phyloP scores from a whole-genome alignment of 1,140 invertebrate species.

The Drosophila insularis region DNA sequence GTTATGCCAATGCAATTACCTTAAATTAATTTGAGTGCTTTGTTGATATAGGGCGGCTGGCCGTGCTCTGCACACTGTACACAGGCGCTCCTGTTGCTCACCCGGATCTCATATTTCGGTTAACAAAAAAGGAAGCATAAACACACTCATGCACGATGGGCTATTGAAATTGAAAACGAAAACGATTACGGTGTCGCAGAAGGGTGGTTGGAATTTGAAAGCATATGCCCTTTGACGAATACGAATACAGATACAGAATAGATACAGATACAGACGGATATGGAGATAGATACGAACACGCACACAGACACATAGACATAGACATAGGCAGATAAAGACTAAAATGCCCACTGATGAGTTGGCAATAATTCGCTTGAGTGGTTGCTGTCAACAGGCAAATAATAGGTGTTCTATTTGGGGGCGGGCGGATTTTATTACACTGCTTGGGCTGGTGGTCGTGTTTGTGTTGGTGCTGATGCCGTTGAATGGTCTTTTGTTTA shows the following conservation, averaged over 20 bases:
- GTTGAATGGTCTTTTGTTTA: conserved; percentile 74
- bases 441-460: conserved; percentile 12
- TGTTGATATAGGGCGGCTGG: conserved; percentile 42
- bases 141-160: conserved; percentile 32
- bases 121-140: conserved; percentile 16
- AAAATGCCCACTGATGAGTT: conserved; percentile 79
- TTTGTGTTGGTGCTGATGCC: conserved; percentile 21
- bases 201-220: conserved; percentile 57
- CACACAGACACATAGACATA: not conserved
- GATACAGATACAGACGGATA: conserved; percentile 50
- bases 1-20: conserved; percentile 49
- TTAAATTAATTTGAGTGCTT: conserved; percentile 67
- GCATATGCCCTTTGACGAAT: conserved; percentile 67
- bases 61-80: conserved; percentile 1
- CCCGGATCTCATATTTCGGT: conserved; percentile 52
- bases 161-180: conserved; percentile 58
- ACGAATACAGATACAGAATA: conserved; percentile 31
- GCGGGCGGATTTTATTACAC: conserved; percentile 57
- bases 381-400: conserved; percentile 78
- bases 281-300: not conserved
- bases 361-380: conserved; percentile 79
- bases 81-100: conserved; percentile 26
- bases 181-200: conserved; percentile 41
- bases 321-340: conserved; percentile 59
- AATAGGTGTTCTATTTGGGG: conserved; percentile 71